Evolutionary conservation across 2,888 invertebrate genomes (phyloP), one percentile per base, ranked within the genome.

Genomic region (Thereva unica): DNA sequence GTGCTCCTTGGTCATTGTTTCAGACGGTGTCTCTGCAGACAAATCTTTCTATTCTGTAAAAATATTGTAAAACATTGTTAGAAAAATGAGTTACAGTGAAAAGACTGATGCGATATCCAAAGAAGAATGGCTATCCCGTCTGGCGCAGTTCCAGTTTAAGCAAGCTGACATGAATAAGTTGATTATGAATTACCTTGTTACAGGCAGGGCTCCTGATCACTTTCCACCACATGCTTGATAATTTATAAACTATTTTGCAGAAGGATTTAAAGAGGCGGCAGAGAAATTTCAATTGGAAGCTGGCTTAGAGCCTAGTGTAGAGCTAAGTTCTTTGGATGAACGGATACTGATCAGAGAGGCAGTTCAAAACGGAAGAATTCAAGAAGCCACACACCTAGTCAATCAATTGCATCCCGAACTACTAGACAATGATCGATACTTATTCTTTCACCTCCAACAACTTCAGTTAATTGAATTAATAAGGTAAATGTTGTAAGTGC

Each of bases 111-210:
- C 74, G 67, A 76, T 80, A 70, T 75, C 78, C 67, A 80, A 78
- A 73, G 81, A 80, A 63, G 80, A 81, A 69, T 81, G 81, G 81
- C 69, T 79, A 67, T 71, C 75, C 59, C 77, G 80, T 64, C 71
- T 81, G 64, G 78, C 79, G 68, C 78, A 79, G 70, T 81, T 89
- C 72, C 92, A 93, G 74, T 89, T 95, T 73, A 93, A 93, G 65
- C 85, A 95, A 74, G 89, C 91, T 49, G 93, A 95, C 75, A 96
- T 98, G 93, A 97, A 98, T 82, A 92, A 93, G 81, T 85, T 98
- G 71, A 95, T 98, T 72, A 97, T 98, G 97, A 97, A 98, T 83
- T 98, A 98, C 82, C 86, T 98, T 76, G 95, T 97, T 50, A 97
- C 95, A 83, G 96, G 95, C 95, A 82, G 37, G n/a, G 10, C 47